Conservation (phyloP, 2,113 vertebrate genomes). For the Triplophysa rosa region DNA sequence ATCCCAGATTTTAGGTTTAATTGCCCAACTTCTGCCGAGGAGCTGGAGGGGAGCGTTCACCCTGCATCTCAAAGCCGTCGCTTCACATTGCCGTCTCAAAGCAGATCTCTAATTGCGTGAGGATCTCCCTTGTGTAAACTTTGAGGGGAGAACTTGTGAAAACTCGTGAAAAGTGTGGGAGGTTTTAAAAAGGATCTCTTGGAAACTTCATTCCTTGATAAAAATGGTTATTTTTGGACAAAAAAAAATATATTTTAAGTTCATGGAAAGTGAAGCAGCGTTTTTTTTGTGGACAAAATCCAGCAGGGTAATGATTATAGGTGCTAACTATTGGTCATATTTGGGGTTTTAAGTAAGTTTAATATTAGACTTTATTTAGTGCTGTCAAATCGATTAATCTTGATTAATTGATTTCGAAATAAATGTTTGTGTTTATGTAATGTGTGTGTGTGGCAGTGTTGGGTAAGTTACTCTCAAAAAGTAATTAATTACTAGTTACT, state of each 20-base stretch:
- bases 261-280: too few species aligned
- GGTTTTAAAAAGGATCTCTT: slow-evolving; percentile 10
- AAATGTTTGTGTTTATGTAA: too few species aligned
- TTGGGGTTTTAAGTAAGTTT: too few species aligned
- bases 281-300: too few species aligned
- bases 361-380: too few species aligned
- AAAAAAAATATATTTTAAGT: not conserved
- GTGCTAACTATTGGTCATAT: too few species aligned
- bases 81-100: slow-evolving; percentile 22
- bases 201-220: not conserved
- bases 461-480: too few species aligned
- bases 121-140: slow-evolving; percentile 27
- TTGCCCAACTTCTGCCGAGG: slow-evolving; percentile 24
- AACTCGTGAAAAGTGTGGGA: slow-evolving; percentile 19
- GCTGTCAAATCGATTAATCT: too few species aligned
- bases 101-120: slow-evolving; percentile 16
- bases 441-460: too few species aligned
- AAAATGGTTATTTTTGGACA: not conserved
- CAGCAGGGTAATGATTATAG: too few species aligned
- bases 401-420: too few species aligned
- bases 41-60: not conserved
- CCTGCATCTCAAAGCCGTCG: slow-evolving; percentile 8
- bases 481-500: too few species aligned
- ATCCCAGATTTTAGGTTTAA: slow-evolving; percentile 47
- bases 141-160: slow-evolving; percentile 12